Evolutionary conservation across 2,113 vertebrate species (phyloP).

Genomic region (Panthera leo): DNA sequence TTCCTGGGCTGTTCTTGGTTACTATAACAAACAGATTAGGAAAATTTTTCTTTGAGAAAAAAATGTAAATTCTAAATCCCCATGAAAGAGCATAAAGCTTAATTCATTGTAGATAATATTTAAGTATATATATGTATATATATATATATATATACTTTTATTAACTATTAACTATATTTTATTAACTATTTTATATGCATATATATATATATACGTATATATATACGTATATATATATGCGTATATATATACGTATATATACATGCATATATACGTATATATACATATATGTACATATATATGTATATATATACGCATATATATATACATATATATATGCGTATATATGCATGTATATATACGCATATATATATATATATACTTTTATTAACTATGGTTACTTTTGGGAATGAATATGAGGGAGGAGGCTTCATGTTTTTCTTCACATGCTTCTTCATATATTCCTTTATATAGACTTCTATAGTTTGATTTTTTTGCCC

Average conservation of each 20-base stretch:
- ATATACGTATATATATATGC: too few species aligned
- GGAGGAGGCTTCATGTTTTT: neutral
- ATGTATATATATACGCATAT: neutral
- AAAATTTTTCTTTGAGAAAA: neutral
- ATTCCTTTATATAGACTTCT: neutral
- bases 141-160: too few species aligned
- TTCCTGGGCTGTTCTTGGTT: neutral
- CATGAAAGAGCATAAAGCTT: neutral
- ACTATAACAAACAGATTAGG: neutral
- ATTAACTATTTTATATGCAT: too few species aligned
- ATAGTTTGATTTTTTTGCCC: neutral
- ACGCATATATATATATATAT: neutral
- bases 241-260: accelerated
- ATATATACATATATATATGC: accelerated
- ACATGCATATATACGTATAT: accelerated
- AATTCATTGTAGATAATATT: neutral
- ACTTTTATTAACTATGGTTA: neutral
- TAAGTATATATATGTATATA: neutral
- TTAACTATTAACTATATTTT: too few species aligned
- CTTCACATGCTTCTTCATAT: neutral
- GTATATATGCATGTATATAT: too few species aligned
- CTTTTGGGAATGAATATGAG: neutral
- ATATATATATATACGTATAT: too few species aligned
- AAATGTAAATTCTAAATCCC: neutral
- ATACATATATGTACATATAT: accelerated